Evolutionary conservation across 2,797 vertebrate species (phyloP).

Genomic region (Semaprochilodus insignis): DNA sequence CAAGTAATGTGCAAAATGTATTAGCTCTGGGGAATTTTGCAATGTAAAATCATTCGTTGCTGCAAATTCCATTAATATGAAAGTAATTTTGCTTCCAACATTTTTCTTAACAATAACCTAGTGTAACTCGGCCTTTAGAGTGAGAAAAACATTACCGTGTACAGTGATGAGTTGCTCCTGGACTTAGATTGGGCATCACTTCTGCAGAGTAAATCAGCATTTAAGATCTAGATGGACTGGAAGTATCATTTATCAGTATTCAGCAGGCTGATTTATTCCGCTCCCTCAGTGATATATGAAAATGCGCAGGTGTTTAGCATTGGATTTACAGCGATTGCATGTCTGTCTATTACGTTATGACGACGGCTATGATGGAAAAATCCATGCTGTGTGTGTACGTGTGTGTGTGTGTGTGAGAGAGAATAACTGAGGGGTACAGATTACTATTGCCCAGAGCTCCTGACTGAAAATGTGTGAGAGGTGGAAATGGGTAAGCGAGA

Average conservation of each 20-base stretch:
- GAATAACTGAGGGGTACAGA: constrained; percentile 10
- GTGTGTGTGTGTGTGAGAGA: not conserved
- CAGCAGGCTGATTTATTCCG: constrained; percentile 28
- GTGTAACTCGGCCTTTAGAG: not conserved
- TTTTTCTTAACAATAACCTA: not conserved
- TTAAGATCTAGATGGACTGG: constrained; percentile 33
- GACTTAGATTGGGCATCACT: not conserved
- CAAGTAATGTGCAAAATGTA: no score
- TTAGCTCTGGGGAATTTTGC: no score
- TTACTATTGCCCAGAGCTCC: constrained; percentile 19
- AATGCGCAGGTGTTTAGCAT: constrained; percentile 48
- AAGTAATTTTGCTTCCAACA: not conserved
- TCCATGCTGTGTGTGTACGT: constrained; percentile 28
- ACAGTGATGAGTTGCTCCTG: not conserved
- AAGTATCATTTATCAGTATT: constrained; percentile 36
- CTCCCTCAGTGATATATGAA: constrained; percentile 24
- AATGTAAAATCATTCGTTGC: no score
- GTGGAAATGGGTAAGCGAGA: not conserved
- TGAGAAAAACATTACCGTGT: not conserved
- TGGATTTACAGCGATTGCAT: constrained; percentile 47
- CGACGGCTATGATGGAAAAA: constrained; percentile 38
- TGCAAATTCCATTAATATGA: not conserved
- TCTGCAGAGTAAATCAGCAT: constrained; percentile 43
- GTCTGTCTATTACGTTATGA: constrained; percentile 33
- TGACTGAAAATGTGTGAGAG: not conserved